Evolutionary conservation across 2,888 invertebrate species (phyloP).

Genomic region (Drosophila tripunctata): DNA sequence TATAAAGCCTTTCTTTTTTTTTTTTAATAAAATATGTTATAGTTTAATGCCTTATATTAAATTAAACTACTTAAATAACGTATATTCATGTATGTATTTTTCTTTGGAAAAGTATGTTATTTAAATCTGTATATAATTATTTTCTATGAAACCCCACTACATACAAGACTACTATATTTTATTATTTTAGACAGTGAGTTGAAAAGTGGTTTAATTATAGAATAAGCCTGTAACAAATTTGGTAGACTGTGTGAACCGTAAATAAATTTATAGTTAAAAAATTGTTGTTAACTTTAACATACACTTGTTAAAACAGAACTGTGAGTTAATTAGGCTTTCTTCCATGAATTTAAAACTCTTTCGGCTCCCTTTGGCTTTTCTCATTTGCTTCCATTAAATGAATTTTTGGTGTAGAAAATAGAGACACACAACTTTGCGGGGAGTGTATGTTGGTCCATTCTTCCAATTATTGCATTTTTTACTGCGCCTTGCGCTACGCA

Average conservation of each 20-base stretch:
- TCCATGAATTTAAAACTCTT: not conserved
- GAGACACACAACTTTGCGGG: not conserved
- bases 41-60: no score
- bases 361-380: not conserved
- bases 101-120: no score
- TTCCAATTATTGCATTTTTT: constrained; percentile 22
- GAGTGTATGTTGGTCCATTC: constrained; percentile 1
- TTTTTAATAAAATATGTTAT: no score
- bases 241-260: no score
- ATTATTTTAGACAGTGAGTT: no score
- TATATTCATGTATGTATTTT: no score
- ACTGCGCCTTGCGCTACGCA: constrained; percentile 41
- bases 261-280: not conserved
- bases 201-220: not conserved
- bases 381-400: constrained; percentile 21
- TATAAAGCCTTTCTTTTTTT: no score
- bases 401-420: constrained; percentile 16
- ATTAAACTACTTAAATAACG: no score
- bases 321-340: not conserved
- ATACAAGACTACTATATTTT: no score
- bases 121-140: no score
- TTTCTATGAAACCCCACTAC: no score
- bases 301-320: not conserved
- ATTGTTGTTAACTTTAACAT: not conserved
- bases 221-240: not conserved